These are phyloP conservation scores for Drosophila pseudoobscura DNA, from an alignment of 1,140 invertebrate species.

Conservation along the genomic window DNA sequence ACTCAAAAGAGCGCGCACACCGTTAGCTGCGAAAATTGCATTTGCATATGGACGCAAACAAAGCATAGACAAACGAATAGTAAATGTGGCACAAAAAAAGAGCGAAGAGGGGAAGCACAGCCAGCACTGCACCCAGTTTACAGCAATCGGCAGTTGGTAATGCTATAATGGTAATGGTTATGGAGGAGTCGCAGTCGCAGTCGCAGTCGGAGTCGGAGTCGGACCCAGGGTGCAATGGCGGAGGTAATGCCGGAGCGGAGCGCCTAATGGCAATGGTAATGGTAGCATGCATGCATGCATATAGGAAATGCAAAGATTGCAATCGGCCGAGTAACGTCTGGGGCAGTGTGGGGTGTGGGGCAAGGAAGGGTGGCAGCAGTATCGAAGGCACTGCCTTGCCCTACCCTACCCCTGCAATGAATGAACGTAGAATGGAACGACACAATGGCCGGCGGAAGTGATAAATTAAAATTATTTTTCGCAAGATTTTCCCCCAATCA, in stretches of 20 bases:
- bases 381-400: conserved; percentile 15
- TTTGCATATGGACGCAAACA: conserved; percentile 78
- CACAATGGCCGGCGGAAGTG: conserved; percentile 80
- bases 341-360: neutral
- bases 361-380: conserved; percentile 5
- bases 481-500: conserved; percentile 76
- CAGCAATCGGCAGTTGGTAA: conserved; percentile 55
- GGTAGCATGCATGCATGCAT: conserved; percentile 77
- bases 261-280: conserved; percentile 65
- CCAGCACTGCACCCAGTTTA: conserved; percentile 64
- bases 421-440: conserved; percentile 52
- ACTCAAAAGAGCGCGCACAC: conserved; percentile 81
- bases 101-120: conserved; percentile 9
- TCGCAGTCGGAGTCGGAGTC: conserved; percentile 40
- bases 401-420: conserved; percentile 33
- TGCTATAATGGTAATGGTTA: conserved; percentile 38
- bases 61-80: conserved; percentile 55
- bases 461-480: conserved; percentile 83
- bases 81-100: conserved; percentile 36
- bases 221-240: conserved; percentile 40
- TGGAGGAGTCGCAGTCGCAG: conserved; percentile 25
- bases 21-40: conserved; percentile 79
- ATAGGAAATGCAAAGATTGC: conserved; percentile 79
- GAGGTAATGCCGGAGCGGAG: conserved; percentile 17
- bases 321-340: conserved; percentile 40